Conservation (phyloP, 2,113 vertebrate genomes). For the Gobio gobio region DNA sequence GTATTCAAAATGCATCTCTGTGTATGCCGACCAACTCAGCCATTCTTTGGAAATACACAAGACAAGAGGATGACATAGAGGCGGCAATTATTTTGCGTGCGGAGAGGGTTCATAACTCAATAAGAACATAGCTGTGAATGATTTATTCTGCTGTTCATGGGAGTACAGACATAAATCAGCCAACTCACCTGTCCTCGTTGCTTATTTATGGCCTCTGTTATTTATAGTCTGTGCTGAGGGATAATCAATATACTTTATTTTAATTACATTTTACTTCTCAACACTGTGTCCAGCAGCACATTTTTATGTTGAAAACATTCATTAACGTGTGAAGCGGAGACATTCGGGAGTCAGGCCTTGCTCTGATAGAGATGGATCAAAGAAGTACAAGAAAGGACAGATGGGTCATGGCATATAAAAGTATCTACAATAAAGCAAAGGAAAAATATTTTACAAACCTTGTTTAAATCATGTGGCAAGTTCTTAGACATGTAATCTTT, state of each 20-base stretch:
- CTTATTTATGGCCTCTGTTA: slow-evolving; percentile 81
- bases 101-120: slow-evolving; percentile 80
- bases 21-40: slow-evolving; percentile 50
- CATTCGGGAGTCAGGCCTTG: slow-evolving; percentile 34
- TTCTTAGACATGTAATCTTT: background rate
- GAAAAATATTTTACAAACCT: background rate
- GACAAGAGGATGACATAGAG: slow-evolving; percentile 68
- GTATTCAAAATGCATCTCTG: slow-evolving; percentile 32
- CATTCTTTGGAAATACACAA: slow-evolving; percentile 67
- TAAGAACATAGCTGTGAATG: slow-evolving; percentile 74
- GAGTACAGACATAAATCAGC: slow-evolving; percentile 78
- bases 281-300: slow-evolving; percentile 73
- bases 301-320: slow-evolving; percentile 77
- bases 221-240: slow-evolving; percentile 74
- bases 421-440: background rate
- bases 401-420: background rate
- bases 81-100: slow-evolving; percentile 73
- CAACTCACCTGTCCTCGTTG: slow-evolving; percentile 78
- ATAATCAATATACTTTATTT: slow-evolving; percentile 83
- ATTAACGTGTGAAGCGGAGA: slow-evolving; percentile 65
- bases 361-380: slow-evolving; percentile 52
- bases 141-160: slow-evolving; percentile 73
- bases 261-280: slow-evolving; percentile 78
- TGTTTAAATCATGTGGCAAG: background rate
- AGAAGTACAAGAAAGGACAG: slow-evolving; percentile 55